These are phyloP conservation scores for Galbula dea DNA, from an alignment of 2,113 vertebrate species.

Conservation along the genomic window DNA sequence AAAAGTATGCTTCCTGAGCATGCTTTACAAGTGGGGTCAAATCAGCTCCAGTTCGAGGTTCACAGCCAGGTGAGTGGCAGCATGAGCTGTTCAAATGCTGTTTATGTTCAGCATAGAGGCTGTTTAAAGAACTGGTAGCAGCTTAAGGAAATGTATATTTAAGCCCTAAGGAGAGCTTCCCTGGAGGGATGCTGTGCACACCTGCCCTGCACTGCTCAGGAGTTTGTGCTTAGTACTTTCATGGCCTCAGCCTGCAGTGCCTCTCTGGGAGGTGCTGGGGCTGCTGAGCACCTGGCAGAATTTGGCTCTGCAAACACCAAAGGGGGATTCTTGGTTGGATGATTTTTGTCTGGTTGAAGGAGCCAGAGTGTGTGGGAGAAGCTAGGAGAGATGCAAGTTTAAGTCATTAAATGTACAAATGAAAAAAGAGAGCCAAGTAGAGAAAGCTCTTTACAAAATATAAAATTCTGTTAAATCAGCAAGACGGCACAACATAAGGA, in stretches of 20 bases:
- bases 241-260: rapidly evolving
- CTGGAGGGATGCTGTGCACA: neutral
- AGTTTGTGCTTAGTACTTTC: neutral
- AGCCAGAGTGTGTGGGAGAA: neutral
- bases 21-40: neutral
- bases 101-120: neutral
- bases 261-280: neutral
- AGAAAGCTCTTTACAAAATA: constrained; percentile 52
- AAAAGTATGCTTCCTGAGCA: neutral
- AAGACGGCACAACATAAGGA: constrained; percentile 58
- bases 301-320: neutral
- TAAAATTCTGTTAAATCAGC: constrained; percentile 46
- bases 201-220: neutral
- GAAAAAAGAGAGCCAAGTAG: constrained; percentile 22
- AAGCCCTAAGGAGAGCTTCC: constrained; percentile 11
- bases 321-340: neutral
- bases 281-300: neutral
- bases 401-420: constrained; percentile 33
- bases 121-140: neutral
- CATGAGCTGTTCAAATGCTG: neutral
- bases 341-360: neutral
- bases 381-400: neutral
- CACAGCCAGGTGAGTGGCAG: neutral
- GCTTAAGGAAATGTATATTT: neutral
- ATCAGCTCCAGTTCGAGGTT: neutral